Evolutionary conservation across 2,888 invertebrate species (phyloP).

Genomic region (Hydroisotoma schaefferi): DNA sequence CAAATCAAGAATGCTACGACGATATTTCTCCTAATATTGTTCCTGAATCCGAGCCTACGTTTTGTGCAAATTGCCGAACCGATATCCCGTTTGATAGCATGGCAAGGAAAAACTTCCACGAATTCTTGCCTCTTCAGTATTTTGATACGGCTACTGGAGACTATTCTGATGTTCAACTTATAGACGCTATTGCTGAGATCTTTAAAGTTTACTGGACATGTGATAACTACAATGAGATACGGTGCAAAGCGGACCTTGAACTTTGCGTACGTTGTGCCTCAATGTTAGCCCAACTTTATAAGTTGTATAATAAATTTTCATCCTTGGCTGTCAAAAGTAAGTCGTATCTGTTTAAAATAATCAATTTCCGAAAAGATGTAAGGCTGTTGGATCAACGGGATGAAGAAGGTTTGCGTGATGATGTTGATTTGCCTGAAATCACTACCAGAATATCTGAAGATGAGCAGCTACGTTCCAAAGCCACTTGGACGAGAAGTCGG

Average conservation of each 20-base stretch:
- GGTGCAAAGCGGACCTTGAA: neutral
- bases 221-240: conserved; percentile 5
- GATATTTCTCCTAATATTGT: too few species aligned
- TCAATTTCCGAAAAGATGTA: conserved; percentile 15
- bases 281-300: conserved; percentile 15
- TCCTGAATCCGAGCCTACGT: too few species aligned
- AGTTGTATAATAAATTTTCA: conserved; percentile 23
- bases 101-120: conserved; percentile 4
- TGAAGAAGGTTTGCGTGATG: neutral
- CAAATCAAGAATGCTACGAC: too few species aligned
- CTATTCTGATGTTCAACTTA: conserved; percentile 14
- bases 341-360: conserved; percentile 16
- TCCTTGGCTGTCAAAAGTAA: conserved; percentile 13
- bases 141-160: conserved; percentile 5
- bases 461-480: neutral
- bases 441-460: neutral
- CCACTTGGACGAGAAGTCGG: neutral
- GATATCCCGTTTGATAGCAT: neutral
- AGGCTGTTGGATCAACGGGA: neutral
- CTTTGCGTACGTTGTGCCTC: conserved; percentile 20
- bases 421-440: neutral
- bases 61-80: neutral
- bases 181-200: conserved; percentile 19
- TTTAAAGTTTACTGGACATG: conserved; percentile 18
- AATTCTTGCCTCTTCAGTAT: conserved; percentile 1